Base-by-base conservation (phyloP, 2,888 invertebrate genomes). In the Chloroclysta siterata region DNA sequence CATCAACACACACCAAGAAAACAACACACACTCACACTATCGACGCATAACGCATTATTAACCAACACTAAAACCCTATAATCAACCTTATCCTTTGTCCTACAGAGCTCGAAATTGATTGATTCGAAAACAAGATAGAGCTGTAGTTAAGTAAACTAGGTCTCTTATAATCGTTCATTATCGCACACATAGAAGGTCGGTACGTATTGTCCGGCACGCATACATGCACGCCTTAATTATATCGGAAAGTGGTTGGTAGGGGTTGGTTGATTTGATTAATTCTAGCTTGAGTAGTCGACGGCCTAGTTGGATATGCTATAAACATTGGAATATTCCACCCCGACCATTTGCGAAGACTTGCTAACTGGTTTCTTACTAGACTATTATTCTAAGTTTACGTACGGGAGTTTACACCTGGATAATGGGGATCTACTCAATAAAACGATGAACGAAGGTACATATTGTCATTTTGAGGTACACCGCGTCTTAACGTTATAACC, bases 181-280 rank as follows among this genome's bases (percentile, higher is more conserved):
- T 84, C 88, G 83, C 92, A 92, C 91, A 92, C 92, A 89, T 69
- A 75, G 79, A 75, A 82, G 76, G 78, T 80, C 76, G 82, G 85
- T 82, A 86, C 83, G 87, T 89, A 88, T 88, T 88, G 85, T 86
- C 83, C 85, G 79, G 77, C 83, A 89, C 90, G 84, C 90, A 89
- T 87, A 89, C 88, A 85, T 80, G 84, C 84, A 83, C 77, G 87
- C 89, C 90, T 92, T 93, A 93, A 93, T 93, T 93, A 93, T 91
- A 93, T 93, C 90, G 89, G 91, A 91, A 93, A 93, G 91, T 90
- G 88, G 89, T 90, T 87, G 89, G 90, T 87, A 84, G 90, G 93
- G 92, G 93, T 88, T 87, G 89, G 83, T 89, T 93, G 93, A 93
- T 93, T 93, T 93, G 93, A 93, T 93, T 93, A 93, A 93, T 93